Conservation (phyloP, 2,797 vertebrate species). For the Hydrocynus forskahlii region DNA sequence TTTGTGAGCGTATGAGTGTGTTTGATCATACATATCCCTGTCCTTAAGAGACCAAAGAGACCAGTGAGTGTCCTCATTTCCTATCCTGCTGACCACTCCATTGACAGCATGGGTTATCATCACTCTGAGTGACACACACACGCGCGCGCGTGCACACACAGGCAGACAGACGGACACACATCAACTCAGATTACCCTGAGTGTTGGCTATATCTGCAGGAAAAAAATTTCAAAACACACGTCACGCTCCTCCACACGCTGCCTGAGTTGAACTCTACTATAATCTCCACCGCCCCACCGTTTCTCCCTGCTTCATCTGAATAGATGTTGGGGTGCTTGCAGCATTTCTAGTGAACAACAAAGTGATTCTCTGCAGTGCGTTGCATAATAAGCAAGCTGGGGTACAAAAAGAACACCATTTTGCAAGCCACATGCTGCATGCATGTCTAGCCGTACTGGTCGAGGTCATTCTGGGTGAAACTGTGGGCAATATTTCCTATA, state of each 20-base stretch:
- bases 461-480: not conserved
- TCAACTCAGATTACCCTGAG: constrained; percentile 29
- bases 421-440: not conserved
- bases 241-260: constrained; percentile 1
- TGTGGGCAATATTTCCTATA: not conserved
- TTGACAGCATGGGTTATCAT: constrained; percentile 16
- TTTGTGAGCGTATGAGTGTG: not conserved
- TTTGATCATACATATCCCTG: not conserved
- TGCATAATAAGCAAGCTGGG: not conserved
- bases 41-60: constrained; percentile 6
- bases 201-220: constrained; percentile 21
- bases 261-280: constrained; percentile 12
- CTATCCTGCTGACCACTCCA: constrained; percentile 23
- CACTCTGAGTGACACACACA: constrained; percentile 19
- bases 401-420: not conserved
- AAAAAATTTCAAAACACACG: not conserved
- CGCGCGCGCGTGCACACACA: not conserved
- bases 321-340: not conserved
- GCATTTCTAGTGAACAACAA: not conserved
- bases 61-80: constrained; percentile 14
- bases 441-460: not conserved
- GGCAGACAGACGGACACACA: constrained; percentile 8
- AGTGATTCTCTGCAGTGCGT: not conserved
- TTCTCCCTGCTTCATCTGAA: not conserved
- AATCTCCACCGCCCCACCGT: constrained; percentile 1